Evolutionary conservation across 2,113 vertebrate genomes (phyloP), one percentile per base, ranked within the genome.

Genomic region (Pterocles burchelli): DNA sequence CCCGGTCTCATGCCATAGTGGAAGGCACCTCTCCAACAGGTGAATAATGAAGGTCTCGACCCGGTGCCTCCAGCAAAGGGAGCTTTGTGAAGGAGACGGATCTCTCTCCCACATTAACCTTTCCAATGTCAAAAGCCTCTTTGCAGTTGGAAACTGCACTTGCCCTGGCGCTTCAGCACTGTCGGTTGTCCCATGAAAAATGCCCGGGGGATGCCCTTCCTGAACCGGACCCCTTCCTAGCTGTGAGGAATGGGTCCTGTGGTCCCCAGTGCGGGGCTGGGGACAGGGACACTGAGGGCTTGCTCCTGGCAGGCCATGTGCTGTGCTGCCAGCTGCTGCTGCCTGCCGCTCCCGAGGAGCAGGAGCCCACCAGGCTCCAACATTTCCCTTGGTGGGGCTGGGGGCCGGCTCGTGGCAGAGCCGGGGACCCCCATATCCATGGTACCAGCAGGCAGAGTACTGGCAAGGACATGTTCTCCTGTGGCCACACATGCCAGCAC

Each of bases 41-140:
- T 96, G 93, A 96, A 96, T 97, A 93, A 94, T 96, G 94, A 95
- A 96, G 90, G 88, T 88, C 90, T 95, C 75, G 68, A 78, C 36
- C 31, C 34, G 22, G 49, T 84, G 92, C 85, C 83, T 81, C 41
- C 74, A 93, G 92, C 79, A 93, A 96, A 96, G 93, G 65, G 57
- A 91, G 85, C 93, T 96, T 96, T 96, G 96, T 95, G 88, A 91
- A 83, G 45, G 41, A 94, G 58, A 85, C 24, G 6, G 88, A 91
- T 94, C 85, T 91, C 87, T 80, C 73, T 96, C 87, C 49, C 55
- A 54, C 83, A 62, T 92, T 96, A 95, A 97, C 92, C 95, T 96
- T 97, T 96, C 96, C 92, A 96, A 88, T 93, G 93, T 97, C 93
- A 96, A 93, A 96, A 94, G 85, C 85, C 61, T 92, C 82, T 95